These are phyloP conservation scores for Pseudomyrmex concolor DNA, from an alignment of 1,140 invertebrate genomes.

Conservation along the genomic window DNA sequence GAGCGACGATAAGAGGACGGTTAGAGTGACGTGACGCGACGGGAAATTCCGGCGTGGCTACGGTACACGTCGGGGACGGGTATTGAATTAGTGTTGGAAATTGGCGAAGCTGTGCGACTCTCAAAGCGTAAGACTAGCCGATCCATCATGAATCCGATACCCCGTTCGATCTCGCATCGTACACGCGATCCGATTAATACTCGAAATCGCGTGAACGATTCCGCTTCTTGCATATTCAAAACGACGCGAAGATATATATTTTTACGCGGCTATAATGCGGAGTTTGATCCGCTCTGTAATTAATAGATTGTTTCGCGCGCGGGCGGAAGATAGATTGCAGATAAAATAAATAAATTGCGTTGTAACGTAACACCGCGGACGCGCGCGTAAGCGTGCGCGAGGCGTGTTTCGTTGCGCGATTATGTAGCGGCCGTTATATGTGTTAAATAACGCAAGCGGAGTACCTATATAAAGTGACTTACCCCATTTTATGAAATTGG, in stretches of 20 bases:
- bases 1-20: conserved; percentile 50
- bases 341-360: conserved; percentile 47
- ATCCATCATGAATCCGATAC: conserved; percentile 58
- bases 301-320: conserved; percentile 38
- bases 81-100: conserved; percentile 68
- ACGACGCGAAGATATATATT: conserved; percentile 5
- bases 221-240: conserved; percentile 47
- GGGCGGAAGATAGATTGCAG: conserved; percentile 33
- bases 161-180: conserved; percentile 46
- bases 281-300: conserved; percentile 35
- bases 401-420: conserved; percentile 47
- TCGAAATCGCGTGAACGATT: conserved; percentile 39
- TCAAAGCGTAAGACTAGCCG: conserved; percentile 62
- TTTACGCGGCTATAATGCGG: conserved; percentile 31
- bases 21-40: conserved; percentile 59
- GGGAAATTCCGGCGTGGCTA: conserved; percentile 57
- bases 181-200: conserved; percentile 57
- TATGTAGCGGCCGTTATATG: conserved; percentile 47
- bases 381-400: conserved; percentile 13
- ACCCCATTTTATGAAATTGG: conserved; percentile 52
- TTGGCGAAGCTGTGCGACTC: conserved; percentile 63
- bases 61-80: conserved; percentile 19
- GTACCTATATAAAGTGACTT: conserved; percentile 49
- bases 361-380: conserved; percentile 16
- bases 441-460: conserved; percentile 54